A percentile compares a stretch with the other conserved stretches of the same genome.
These are phyloP conservation scores for Lutjanus erythropterus DNA, from an alignment of 2,113 vertebrate genomes.

Conservation along the genomic window DNA sequence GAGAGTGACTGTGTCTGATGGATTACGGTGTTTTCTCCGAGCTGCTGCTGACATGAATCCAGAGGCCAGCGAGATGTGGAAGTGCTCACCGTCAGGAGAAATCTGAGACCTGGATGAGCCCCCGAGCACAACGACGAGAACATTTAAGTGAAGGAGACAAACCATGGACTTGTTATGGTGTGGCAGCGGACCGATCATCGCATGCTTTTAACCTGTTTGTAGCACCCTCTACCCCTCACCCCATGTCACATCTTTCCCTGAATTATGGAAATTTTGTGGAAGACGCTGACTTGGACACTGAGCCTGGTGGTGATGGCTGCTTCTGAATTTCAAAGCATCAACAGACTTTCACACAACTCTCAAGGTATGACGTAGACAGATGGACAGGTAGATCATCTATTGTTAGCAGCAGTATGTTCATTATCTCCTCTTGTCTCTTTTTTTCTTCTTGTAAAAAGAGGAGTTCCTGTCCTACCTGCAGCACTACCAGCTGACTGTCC, in stretches of 20 bases:
- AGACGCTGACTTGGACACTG: constrained; percentile 98
- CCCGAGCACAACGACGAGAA: constrained; percentile 44
- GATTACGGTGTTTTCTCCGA: constrained; percentile 80
- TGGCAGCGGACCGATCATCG: constrained; percentile 85
- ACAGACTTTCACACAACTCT: constrained; percentile 93
- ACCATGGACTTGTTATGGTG: constrained; percentile 91
- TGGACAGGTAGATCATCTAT: background rate
- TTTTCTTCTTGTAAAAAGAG: constrained; percentile 88
- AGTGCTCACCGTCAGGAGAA: constrained; percentile 81
- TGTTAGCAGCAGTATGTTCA: background rate
- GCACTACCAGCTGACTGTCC: constrained; percentile 97
- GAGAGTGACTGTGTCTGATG: constrained; percentile 83
- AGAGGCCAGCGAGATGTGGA: constrained; percentile 84
- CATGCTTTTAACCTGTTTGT: constrained; percentile 88
- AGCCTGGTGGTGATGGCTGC: constrained; percentile 95
- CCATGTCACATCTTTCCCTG: constrained; percentile 87
- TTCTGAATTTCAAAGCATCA: constrained; percentile 91
- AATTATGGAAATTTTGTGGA: constrained; percentile 99
- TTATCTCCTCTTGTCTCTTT: constrained; percentile 13
- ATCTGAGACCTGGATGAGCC: constrained; percentile 76
- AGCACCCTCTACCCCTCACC: constrained; percentile 85
- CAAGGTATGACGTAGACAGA: constrained; percentile 87
- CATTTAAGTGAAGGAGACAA: constrained; percentile 74
- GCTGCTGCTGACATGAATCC: constrained; percentile 88
- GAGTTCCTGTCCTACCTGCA: constrained; percentile 99